Evolutionary conservation across 2,113 vertebrate genomes (phyloP).

Genomic region (Pristiophorus japonicus): DNA sequence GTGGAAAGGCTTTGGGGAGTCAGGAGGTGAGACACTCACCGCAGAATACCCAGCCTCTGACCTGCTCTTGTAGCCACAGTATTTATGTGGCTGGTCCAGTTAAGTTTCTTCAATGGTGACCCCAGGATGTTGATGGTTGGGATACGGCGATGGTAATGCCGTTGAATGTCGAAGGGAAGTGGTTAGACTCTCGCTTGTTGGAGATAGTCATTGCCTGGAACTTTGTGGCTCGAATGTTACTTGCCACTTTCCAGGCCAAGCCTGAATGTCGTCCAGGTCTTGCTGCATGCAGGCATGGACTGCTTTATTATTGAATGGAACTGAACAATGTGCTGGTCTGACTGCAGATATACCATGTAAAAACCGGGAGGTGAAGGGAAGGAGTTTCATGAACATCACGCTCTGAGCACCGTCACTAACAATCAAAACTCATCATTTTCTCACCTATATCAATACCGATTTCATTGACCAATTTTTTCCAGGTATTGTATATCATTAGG

Average conservation of each 20-base stretch:
- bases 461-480: constrained; percentile 13
- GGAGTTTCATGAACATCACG: background rate
- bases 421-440: background rate
- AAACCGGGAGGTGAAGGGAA: background rate
- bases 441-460: constrained; percentile 4
- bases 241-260: background rate
- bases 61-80: no score
- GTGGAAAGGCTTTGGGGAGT: no score
- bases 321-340: background rate
- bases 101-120: no score
- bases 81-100: no score
- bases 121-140: no score
- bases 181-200: no score
- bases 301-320: background rate
- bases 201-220: background rate
- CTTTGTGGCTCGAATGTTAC: background rate
- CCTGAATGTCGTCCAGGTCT: background rate
- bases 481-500: constrained; percentile 1
- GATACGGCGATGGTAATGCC: no score
- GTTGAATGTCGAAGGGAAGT: no score
- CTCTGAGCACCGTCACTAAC: background rate
- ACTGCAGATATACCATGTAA: background rate
- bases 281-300: background rate
- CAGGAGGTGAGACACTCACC: no score
- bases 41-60: no score